Conservation (phyloP, 1,140 invertebrate species). For the Megathymus violae region DNA sequence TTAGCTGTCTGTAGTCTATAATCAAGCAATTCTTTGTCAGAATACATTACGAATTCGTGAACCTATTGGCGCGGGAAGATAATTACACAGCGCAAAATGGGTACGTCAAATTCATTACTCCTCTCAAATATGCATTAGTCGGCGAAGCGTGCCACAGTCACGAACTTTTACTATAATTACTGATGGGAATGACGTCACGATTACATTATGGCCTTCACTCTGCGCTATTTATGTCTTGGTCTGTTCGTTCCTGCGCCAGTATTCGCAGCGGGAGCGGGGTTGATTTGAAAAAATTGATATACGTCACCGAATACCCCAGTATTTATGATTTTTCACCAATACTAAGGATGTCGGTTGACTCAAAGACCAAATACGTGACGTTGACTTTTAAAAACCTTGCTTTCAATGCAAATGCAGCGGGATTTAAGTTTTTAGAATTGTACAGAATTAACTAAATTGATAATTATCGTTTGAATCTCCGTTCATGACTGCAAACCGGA, state of each 20-base stretch:
- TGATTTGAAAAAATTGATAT: slow-evolving; percentile 22
- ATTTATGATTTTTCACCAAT: too few species aligned
- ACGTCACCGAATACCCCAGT: too few species aligned
- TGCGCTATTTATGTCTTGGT: slow-evolving; percentile 38
- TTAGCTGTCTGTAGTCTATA: too few species aligned
- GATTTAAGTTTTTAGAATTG: not conserved
- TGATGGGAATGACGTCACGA: slow-evolving; percentile 45
- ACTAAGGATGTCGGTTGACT: too few species aligned
- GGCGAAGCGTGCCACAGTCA: slow-evolving; percentile 52
- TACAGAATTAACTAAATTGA: not conserved
- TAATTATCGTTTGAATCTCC: not conserved
- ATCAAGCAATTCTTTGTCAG: too few species aligned
- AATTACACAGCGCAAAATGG: slow-evolving; percentile 4
- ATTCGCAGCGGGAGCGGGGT: slow-evolving; percentile 44
- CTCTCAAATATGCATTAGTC: slow-evolving; percentile 53
- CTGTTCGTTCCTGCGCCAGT: slow-evolving; percentile 40
- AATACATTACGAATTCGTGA: not conserved
- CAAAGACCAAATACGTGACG: too few species aligned
- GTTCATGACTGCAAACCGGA: not conserved
- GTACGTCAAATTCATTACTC: slow-evolving; percentile 29
- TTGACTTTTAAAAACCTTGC: too few species aligned
- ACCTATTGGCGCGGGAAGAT: slow-evolving; percentile 3
- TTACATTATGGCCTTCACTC: slow-evolving; percentile 37
- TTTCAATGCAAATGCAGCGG: not conserved
- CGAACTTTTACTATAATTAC: slow-evolving; percentile 58